phyloP scores from a whole-genome alignment of 2,888 invertebrate species.

The Eupithecia subfuscata region DNA sequence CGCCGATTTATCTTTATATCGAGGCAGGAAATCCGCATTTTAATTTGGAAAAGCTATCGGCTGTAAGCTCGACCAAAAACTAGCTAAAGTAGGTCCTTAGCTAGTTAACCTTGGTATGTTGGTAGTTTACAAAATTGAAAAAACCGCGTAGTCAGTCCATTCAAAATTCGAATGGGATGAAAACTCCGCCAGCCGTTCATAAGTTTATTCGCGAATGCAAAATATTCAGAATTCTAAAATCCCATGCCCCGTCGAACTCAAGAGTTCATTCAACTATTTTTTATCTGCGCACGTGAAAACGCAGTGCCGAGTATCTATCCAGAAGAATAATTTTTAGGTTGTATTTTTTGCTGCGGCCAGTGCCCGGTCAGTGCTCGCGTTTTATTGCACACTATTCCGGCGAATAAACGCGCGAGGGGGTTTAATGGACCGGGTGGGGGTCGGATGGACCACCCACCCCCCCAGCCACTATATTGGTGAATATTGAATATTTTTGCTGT shows the following conservation, averaged over 20 bases:
- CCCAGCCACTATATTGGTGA: conserved; percentile 66
- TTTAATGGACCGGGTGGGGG: conserved; percentile 70
- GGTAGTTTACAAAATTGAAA: conserved; percentile 6
- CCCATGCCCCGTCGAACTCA: conserved; percentile 47
- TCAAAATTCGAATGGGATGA: conserved; percentile 23
- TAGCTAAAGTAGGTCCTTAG: conserved; percentile 10
- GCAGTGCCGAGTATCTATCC: conserved; percentile 47
- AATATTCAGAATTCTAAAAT: conserved; percentile 54
- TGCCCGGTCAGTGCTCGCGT: conserved; percentile 72
- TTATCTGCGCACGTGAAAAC: conserved; percentile 45
- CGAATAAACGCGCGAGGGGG: conserved; percentile 74
- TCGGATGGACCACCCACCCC: conserved; percentile 40
- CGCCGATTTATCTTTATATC: conserved; percentile 32
- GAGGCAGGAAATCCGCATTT: conserved; percentile 19
- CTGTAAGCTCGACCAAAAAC: background rate
- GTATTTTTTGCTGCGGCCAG: conserved; percentile 76
- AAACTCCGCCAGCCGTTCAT: conserved; percentile 45
- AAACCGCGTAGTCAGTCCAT: conserved; percentile 15
- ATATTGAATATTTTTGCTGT: conserved; percentile 79
- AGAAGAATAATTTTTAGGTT: conserved; percentile 74
- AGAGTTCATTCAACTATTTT: conserved; percentile 43
- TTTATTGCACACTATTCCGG: conserved; percentile 82
- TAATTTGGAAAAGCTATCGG: conserved; percentile 21
- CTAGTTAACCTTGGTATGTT: conserved; percentile 5
- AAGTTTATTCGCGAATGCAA: conserved; percentile 47